A percentile compares a stretch with the other conserved stretches of the same genome.
Evolutionary conservation across 2,113 vertebrate species (phyloP).

Genomic region (Synchiropus splendidus): DNA sequence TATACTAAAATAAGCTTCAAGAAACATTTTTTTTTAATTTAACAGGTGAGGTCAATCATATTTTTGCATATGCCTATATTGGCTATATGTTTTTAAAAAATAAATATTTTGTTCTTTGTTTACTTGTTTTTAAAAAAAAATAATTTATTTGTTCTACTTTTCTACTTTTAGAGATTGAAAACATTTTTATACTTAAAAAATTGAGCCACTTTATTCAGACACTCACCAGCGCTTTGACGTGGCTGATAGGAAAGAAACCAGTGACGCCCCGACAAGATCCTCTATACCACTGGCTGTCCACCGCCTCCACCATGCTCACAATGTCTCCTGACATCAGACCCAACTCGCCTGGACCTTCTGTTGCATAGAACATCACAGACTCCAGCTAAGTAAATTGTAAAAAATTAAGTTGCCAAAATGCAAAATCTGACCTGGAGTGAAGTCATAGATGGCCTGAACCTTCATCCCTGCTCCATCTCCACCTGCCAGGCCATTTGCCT

Average conservation of each 20-base stretch:
- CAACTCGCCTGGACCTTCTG: slow-evolving; percentile 83
- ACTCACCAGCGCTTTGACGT: slow-evolving; percentile 77
- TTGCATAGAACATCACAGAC: not conserved
- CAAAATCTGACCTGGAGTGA: slow-evolving; percentile 69
- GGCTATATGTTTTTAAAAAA: no score
- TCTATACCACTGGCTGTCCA: slow-evolving; percentile 84
- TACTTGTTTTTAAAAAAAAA: no score
- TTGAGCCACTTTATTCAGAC: no score
- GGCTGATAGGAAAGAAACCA: slow-evolving; percentile 84
- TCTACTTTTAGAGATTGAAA: no score
- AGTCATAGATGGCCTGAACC: slow-evolving; percentile 80
- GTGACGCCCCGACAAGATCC: slow-evolving; percentile 74
- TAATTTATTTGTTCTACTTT: no score
- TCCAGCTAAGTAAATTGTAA: not conserved
- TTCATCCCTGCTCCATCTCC: slow-evolving; percentile 45
- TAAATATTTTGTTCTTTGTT: no score
- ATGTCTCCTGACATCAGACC: slow-evolving; percentile 76
- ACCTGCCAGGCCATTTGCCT: slow-evolving; percentile 19
- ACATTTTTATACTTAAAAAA: no score
- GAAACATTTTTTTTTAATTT: no score
- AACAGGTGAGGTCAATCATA: no score
- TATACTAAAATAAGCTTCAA: no score
- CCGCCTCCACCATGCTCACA: slow-evolving; percentile 76
- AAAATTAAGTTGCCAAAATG: not conserved
- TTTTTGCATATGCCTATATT: no score